A percentile compares a stretch with the other conserved stretches of the same genome.
Evolutionary conservation across 2,113 vertebrate species (phyloP).

Genomic region (Tetrao urogallus): DNA sequence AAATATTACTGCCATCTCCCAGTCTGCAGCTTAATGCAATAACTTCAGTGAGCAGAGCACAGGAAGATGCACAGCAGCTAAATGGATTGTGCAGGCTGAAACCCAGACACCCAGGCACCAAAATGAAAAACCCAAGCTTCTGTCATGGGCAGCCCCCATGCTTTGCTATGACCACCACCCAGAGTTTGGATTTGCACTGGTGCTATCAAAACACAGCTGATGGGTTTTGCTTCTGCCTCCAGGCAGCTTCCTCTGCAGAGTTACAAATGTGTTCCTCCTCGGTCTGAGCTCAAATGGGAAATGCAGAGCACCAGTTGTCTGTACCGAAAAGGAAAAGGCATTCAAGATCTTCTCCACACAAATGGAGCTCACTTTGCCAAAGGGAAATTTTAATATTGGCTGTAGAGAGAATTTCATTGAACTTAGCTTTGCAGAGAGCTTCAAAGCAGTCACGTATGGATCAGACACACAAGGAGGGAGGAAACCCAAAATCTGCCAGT

Average conservation of each 20-base stretch:
- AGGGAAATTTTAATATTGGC: too few species aligned
- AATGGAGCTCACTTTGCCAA: background rate
- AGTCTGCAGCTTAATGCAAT: slow-evolving; percentile 19
- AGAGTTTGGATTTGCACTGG: background rate
- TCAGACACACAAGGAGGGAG: background rate
- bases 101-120: background rate
- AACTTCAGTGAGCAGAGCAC: background rate
- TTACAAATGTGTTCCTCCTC: background rate
- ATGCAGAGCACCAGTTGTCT: too few species aligned
- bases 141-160: rapidly evolving
- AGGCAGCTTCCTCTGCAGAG: background rate
- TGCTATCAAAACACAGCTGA: background rate
- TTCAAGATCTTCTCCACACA: background rate
- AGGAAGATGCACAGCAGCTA: slow-evolving; percentile 21
- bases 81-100: slow-evolving; percentile 12
- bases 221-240: background rate
- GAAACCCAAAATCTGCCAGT: background rate
- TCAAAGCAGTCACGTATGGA: background rate
- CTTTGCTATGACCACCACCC: background rate
- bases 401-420: background rate
- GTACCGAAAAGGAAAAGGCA: background rate
- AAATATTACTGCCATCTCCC: slow-evolving; percentile 27
- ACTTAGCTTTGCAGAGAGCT: background rate
- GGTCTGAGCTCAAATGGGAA: too few species aligned
- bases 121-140: background rate